These are phyloP conservation scores for Typhlomys cinereus DNA, from an alignment of 2,113 vertebrate species.

Conservation along the genomic window DNA sequence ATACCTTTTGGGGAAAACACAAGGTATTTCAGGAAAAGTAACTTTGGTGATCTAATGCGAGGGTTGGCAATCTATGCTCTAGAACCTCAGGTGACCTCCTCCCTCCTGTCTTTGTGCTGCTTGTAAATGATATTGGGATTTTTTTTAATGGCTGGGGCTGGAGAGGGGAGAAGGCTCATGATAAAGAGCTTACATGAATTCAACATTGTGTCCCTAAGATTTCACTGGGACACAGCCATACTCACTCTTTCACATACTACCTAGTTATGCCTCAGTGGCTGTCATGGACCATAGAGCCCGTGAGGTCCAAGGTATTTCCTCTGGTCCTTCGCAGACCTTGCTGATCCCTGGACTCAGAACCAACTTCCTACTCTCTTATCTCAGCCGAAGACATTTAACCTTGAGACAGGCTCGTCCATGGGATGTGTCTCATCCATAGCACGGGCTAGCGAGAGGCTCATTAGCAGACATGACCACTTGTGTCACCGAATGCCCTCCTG, in stretches of 20 bases:
- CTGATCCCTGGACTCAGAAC: neutral
- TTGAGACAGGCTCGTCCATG: neutral
- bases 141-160: slow-evolving; percentile 48
- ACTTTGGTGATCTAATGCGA: neutral
- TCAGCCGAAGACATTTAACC: neutral
- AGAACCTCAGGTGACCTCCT: neutral
- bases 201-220: neutral
- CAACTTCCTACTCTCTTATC: neutral
- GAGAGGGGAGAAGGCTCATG: neutral
- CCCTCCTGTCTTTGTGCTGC: neutral
- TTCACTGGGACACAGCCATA: neutral
- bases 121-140: neutral
- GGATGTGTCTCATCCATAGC: neutral
- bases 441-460: neutral
- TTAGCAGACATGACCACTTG: neutral
- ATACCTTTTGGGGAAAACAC: slow-evolving; percentile 20
- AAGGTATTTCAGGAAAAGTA: neutral
- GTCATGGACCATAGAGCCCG: neutral
- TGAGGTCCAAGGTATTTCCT: neutral
- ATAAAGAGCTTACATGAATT: neutral
- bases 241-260: neutral
- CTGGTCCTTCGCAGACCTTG: neutral
- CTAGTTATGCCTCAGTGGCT: neutral
- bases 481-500: neutral
- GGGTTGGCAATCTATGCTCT: neutral